phyloP scores from a whole-genome alignment of 1,140 invertebrate genomes.

The Neotoxoptera formosana region DNA sequence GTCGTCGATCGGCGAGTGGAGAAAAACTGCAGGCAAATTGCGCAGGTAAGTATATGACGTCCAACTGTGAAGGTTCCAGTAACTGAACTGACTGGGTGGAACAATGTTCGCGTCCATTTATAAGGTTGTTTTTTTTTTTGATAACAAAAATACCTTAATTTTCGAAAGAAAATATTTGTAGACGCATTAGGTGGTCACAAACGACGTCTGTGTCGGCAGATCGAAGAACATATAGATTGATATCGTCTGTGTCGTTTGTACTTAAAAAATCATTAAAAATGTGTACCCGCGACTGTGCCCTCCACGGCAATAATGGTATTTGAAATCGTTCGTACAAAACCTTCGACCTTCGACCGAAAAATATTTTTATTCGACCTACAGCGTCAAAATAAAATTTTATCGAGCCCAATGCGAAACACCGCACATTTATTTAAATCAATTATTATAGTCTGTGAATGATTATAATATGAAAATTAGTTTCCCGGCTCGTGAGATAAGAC shows the following conservation, averaged over 20 bases:
- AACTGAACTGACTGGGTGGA: not conserved
- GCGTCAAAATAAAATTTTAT: not conserved
- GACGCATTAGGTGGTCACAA: constrained; percentile 15
- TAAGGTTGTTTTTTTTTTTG: not conserved
- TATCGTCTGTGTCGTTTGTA: not conserved
- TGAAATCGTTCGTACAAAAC: not conserved
- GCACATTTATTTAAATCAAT: not conserved
- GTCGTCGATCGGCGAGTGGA: not conserved
- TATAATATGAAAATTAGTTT: not conserved
- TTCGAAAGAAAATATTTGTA: not conserved
- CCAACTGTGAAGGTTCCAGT: not conserved
- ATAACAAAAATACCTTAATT: not conserved
- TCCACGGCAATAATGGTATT: not conserved
- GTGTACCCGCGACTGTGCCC: not conserved
- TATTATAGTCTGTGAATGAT: not conserved
- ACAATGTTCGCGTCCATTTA: not conserved
- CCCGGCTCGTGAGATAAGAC: not conserved
- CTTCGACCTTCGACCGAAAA: not conserved
- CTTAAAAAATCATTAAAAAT: not conserved
- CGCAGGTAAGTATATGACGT: not conserved
- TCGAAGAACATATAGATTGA: not conserved
- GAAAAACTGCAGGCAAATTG: not conserved
- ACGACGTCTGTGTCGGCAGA: not conserved
- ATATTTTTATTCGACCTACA: not conserved
- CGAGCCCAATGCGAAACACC: not conserved